phyloP scores from a whole-genome alignment of 2,113 vertebrate genomes.

The Phyllostomus discolor region DNA sequence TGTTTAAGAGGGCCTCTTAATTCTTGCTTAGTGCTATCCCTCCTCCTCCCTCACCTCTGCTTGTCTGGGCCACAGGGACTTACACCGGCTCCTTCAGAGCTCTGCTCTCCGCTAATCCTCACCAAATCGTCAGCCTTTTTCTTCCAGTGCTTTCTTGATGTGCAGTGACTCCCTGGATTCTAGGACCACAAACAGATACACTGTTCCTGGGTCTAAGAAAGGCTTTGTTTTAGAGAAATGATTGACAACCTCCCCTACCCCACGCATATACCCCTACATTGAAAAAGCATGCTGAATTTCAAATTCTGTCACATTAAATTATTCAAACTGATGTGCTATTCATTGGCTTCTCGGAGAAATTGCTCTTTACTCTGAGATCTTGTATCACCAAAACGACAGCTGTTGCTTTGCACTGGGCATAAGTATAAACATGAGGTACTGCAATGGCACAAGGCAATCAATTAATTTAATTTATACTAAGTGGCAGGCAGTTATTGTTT shows the following conservation, averaged over 20 bases:
- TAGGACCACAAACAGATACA: not conserved
- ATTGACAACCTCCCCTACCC: not conserved
- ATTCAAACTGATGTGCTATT: not conserved
- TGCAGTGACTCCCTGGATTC: not conserved
- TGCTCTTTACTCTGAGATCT: not conserved
- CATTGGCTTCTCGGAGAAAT: not conserved
- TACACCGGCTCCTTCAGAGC: not conserved
- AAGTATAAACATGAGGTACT: not conserved
- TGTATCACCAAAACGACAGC: not conserved
- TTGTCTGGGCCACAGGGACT: not conserved
- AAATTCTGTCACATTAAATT: not conserved
- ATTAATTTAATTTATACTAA: not conserved
- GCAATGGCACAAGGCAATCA: not conserved
- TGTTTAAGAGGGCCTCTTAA: not conserved
- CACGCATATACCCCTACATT: not conserved
- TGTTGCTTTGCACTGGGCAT: not conserved
- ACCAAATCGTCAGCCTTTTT: not conserved
- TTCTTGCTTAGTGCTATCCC: not conserved
- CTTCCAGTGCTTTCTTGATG: not conserved
- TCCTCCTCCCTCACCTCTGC: not conserved
- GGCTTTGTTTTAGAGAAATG: not conserved
- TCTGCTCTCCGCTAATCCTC: not conserved
- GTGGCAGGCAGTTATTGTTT: not conserved
- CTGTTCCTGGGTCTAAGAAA: not conserved
- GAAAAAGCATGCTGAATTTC: not conserved